Base-by-base conservation (phyloP, 2,888 invertebrate genomes). In the Apotomis turbidana region DNA sequence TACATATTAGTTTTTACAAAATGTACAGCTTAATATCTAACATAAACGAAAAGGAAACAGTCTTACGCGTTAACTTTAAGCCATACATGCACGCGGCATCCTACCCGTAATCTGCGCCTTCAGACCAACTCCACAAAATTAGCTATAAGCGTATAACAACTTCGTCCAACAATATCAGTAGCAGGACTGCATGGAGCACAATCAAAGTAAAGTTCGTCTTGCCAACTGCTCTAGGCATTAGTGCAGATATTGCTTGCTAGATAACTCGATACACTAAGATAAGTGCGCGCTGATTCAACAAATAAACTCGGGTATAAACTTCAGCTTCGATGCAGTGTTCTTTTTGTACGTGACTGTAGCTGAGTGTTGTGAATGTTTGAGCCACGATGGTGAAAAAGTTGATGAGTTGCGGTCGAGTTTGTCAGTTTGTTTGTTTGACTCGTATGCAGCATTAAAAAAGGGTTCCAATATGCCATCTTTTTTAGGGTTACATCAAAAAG, bases 131-230 rank as follows among this genome's bases (percentile, higher is more conserved):
- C 27, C 36, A 44, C 15, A 2, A 70, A 58, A 58, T 63, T 70
- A 62, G 51, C 38, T 27, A n/a, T 52, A 52, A 59, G 52, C 51
- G 54, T 44, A 70, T 59, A 44, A 64, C 54, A 71, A 71, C 46
- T 66, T 66, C 38, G 54, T 60, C 36, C 66, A 66, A 63, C 63
- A 51, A 60, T 60, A 66, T 71, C 60, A 66, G 66, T 66, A 52
- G 44, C 64, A 60, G 52, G 64, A 60, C 41, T 60, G 59, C 15
- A 27, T 49, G 67, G 74, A 74, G 71, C 74, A 76, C 74, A 75
- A 74, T 75, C 76, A 74, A 76, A 76, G 76, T 73, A 73, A 79
- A 77, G 74, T 80, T 74, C 54, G 70, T 55, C 58, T 63, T 55
- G 51, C 44, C 67, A 62, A 44, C 61, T 55, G 75, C 70, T 61